phyloP scores from a whole-genome alignment of 1,140 invertebrate genomes.

The Branchinecta lindahli region DNA sequence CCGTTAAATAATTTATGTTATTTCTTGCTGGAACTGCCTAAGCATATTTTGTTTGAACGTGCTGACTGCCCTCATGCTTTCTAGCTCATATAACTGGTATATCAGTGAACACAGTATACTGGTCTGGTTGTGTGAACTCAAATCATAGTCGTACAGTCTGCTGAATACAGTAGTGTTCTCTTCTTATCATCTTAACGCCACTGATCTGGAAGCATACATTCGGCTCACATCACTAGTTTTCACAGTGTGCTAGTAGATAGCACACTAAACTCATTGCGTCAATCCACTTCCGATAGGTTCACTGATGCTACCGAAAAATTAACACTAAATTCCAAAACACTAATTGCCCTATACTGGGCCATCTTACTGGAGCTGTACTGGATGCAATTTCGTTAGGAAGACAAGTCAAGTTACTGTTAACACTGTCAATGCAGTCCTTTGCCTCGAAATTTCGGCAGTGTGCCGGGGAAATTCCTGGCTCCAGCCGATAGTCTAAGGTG shows the following conservation, averaged over 20 bases:
- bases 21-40: too few relatives aligned
- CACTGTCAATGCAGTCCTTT: neutral
- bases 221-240: neutral
- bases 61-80: too few relatives aligned
- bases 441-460: slow-evolving; percentile 10
- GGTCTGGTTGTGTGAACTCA: too few relatives aligned
- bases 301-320: neutral
- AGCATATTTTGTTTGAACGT: too few relatives aligned
- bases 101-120: too few relatives aligned
- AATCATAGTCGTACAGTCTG: too few relatives aligned
- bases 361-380: neutral
- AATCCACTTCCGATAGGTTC: neutral
- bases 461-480: slow-evolving; percentile 16
- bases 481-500: slow-evolving; percentile 18
- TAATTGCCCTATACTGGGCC: neutral
- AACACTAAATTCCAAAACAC: neutral
- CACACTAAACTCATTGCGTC: neutral
- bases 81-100: too few relatives aligned
- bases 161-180: too few relatives aligned
- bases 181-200: neutral
- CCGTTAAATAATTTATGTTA: too few relatives aligned
- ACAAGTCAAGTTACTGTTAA: neutral
- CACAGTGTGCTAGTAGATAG: neutral
- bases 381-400: neutral
- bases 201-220: neutral